Evolutionary conservation across 2,113 vertebrate genomes (phyloP), one percentile per base, ranked within the genome.

Genomic region (Hucho hucho): DNA sequence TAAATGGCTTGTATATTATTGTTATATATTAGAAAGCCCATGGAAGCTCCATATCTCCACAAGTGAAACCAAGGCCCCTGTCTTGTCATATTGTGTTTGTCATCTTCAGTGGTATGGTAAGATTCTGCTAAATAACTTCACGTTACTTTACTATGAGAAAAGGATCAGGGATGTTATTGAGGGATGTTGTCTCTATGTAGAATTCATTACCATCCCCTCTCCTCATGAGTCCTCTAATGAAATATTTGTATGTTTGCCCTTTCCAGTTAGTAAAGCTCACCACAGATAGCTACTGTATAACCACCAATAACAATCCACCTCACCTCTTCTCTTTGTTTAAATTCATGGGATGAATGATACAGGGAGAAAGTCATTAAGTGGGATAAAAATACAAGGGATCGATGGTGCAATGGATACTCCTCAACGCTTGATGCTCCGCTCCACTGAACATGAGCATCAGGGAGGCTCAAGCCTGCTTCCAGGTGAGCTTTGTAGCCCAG

Each of bases 371-470:
- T 89, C 86, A 87, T 89, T 86, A 88, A 81, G 84, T 73, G 68
- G 86, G 87, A 89, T 90, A 81, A 88, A 90, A 86, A 89, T 84
- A 81, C 86, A 84, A 81, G 79, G 70, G 83, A 90, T 91, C 89
- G 87, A 92, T 89, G 83, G 79, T 61, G 84, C 82, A 75, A 83
- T 82, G 85, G 86, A 86, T 87, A 83, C 83, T 80, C 61, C 28
- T 59, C 76, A 64, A 77, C 76, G 78, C 79, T 81, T 86, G 79
- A 83, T 88, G 81, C 84, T 77, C 78, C 75, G 80, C 86, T 81
- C 84, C 65, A 69, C 83, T 84, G 87, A 86, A 85, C 88, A 84
- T 56, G 81, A 91, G 84, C 86, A 82, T 76, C 77, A 18, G 76
- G 69, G 72, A 68, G 75, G 78, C 37, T 81, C 70, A 81, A 84